These are phyloP conservation scores for Characodon lateralis DNA, from an alignment of 2,797 vertebrate species.

Conservation along the genomic window DNA sequence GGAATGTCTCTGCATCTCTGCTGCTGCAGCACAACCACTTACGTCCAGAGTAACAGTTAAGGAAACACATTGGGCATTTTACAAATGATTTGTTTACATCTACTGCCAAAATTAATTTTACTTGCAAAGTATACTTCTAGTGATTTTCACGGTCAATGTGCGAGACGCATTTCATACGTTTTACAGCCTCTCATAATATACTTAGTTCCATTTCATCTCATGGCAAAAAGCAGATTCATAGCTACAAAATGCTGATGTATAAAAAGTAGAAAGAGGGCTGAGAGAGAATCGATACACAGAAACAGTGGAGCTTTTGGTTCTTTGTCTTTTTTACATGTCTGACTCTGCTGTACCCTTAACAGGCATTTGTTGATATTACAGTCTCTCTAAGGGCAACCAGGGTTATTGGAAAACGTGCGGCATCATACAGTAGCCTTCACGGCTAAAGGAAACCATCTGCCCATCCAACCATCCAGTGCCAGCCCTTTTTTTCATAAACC, in stretches of 20 bases:
- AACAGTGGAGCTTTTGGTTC: background rate
- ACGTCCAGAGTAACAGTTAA: background rate
- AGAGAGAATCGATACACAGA: background rate
- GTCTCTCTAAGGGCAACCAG: background rate
- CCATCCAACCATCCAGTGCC: slow-evolving; percentile 12
- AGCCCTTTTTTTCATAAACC: background rate
- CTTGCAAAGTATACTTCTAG: background rate
- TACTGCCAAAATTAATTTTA: background rate
- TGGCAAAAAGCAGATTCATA: background rate
- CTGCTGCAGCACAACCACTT: background rate
- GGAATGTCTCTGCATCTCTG: background rate
- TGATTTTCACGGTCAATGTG: background rate
- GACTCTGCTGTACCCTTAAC: background rate
- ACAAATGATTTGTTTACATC: background rate
- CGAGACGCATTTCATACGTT: background rate
- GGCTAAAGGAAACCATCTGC: slow-evolving; percentile 38
- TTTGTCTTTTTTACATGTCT: background rate
- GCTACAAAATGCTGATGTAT: background rate
- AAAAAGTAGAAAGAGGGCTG: background rate
- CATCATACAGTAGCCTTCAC: slow-evolving; percentile 31
- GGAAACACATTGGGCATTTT: background rate
- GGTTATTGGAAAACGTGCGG: slow-evolving; percentile 13
- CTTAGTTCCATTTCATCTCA: background rate
- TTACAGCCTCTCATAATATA: background rate
- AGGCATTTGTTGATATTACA: background rate